Evolutionary conservation across 1,140 invertebrate species (phyloP).

Genomic region (Pogonomyrmex californicus): DNA sequence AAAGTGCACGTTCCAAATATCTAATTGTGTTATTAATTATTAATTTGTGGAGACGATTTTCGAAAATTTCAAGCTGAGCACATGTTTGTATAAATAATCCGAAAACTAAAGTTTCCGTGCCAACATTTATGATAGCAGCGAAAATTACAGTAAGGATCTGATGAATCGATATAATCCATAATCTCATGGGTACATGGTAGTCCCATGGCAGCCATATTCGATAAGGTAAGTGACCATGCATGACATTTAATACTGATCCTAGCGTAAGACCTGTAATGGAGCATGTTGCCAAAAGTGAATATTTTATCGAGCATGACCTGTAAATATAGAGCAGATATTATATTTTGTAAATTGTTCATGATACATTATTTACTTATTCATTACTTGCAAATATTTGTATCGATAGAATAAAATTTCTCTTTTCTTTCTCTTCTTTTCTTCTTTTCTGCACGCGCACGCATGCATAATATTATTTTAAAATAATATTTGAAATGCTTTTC

Average conservation of each 20-base stretch:
- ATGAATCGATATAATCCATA: constrained; percentile 39
- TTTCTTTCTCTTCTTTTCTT: too few relatives aligned
- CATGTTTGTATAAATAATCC: constrained; percentile 65
- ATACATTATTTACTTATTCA: too few relatives aligned
- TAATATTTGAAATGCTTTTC: too few relatives aligned
- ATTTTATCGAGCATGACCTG: constrained; percentile 8
- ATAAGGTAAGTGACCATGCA: constrained; percentile 26
- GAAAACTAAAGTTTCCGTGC: constrained; percentile 58
- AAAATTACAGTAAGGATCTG: constrained; percentile 24
- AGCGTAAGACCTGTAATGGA: background rate
- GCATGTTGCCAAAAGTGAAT: background rate
- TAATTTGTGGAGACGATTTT: constrained; percentile 47
- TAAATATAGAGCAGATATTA: background rate
- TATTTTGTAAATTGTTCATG: too few relatives aligned
- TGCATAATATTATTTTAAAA: too few relatives aligned
- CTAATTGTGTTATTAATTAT: background rate
- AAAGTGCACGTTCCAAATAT: too few relatives aligned
- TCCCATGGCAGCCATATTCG: constrained; percentile 63
- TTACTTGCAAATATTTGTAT: too few relatives aligned
- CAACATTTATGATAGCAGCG: background rate
- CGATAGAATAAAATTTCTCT: too few relatives aligned
- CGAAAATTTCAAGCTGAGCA: constrained; percentile 64
- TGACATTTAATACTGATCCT: constrained; percentile 5
- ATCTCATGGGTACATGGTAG: background rate
- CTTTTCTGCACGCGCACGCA: too few relatives aligned